These are phyloP conservation scores for Tokudaia tokunoshimensis DNA, from an alignment of 2,797 vertebrate species.

Conservation along the genomic window DNA sequence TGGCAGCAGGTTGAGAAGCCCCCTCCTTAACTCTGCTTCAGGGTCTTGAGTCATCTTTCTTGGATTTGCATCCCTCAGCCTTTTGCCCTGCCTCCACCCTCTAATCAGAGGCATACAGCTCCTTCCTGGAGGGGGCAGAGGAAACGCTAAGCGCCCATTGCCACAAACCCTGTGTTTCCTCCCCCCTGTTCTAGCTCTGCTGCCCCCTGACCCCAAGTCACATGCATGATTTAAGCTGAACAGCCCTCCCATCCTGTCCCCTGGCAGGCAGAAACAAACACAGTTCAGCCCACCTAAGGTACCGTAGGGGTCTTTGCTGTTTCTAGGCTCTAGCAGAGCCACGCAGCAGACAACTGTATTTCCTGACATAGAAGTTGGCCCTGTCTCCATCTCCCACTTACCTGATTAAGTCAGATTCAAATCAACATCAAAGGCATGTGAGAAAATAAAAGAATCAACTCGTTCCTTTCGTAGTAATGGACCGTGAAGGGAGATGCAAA, in stretches of 20 bases:
- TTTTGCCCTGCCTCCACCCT: background rate
- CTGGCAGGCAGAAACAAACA: background rate
- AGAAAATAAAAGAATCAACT: background rate
- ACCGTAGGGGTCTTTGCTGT: background rate
- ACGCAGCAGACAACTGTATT: background rate
- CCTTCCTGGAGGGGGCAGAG: accelerated
- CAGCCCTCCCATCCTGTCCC: accelerated
- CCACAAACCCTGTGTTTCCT: accelerated
- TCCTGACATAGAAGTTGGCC: background rate
- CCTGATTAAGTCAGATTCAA: conserved; percentile 70
- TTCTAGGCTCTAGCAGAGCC: background rate
- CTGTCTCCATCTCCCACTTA: background rate
- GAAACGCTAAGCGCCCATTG: background rate
- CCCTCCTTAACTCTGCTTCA: background rate
- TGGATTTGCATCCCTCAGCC: background rate
- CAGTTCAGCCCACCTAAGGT: background rate
- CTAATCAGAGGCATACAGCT: background rate
- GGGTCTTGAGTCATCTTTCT: accelerated
- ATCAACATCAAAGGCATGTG: conserved; percentile 25
- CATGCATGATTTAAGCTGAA: background rate
- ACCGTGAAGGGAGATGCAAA: background rate
- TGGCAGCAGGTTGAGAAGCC: background rate
- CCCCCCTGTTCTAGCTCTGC: background rate
- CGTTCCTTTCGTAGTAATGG: background rate
- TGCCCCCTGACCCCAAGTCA: background rate